Evolutionary conservation across 2,797 vertebrate species (phyloP).

Genomic region (Hypotaenidia philippensis): DNA sequence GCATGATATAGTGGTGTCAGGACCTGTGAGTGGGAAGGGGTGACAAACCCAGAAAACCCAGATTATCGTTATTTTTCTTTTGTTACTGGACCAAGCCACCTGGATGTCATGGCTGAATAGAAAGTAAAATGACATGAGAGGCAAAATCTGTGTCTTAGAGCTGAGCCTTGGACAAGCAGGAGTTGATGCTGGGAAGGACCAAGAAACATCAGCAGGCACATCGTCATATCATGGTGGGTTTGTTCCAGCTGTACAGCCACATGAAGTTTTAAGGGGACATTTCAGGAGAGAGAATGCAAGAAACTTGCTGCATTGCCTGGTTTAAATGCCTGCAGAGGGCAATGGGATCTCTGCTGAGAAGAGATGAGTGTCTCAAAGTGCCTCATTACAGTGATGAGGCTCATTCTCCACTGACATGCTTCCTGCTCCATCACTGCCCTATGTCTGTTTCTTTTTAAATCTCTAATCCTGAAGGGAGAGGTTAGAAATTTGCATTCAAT

Average conservation of each 20-base stretch:
- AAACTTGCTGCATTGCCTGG: background rate
- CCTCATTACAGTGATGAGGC: constrained; percentile 27
- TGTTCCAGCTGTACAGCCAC: background rate
- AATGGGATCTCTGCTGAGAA: background rate
- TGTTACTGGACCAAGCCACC: background rate
- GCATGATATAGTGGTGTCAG: background rate
- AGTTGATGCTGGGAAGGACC: background rate
- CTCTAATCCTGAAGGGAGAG: constrained; percentile 19
- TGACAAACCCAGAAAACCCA: background rate
- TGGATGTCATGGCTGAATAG: background rate
- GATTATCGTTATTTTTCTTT: background rate
- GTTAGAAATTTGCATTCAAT: constrained; percentile 25
- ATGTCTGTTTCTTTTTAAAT: background rate
- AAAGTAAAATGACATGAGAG: background rate
- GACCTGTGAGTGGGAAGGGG: background rate
- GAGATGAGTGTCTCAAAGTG: background rate
- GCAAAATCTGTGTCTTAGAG: background rate
- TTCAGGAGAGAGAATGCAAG: background rate
- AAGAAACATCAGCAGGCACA: rapidly evolving
- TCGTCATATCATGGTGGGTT: background rate
- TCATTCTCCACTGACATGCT: background rate
- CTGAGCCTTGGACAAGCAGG: background rate
- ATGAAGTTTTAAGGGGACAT: background rate
- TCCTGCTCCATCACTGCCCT: constrained; percentile 2
- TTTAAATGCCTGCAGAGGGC: background rate